phyloP scores from a whole-genome alignment of 2,888 invertebrate genomes.

The Hypolimnas misippus region DNA sequence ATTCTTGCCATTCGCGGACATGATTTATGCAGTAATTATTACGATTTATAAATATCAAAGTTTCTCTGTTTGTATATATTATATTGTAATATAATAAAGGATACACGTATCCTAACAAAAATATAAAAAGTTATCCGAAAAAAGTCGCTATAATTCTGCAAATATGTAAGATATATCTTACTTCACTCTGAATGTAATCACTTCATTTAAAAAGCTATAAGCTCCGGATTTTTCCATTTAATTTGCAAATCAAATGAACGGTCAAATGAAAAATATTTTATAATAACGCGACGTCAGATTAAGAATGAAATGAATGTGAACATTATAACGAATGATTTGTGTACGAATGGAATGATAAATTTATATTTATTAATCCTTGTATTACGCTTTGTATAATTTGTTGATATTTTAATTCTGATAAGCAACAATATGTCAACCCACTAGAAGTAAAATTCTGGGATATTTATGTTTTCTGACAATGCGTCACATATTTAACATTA shows the following conservation, averaged over 20 bases:
- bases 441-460: too few relatives aligned
- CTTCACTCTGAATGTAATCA: not conserved
- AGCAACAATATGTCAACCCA: too few relatives aligned
- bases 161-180: not conserved
- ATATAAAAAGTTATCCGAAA: too few relatives aligned
- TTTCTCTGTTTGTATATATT: too few relatives aligned
- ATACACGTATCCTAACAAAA: too few relatives aligned
- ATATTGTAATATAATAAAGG: too few relatives aligned
- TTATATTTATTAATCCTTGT: not conserved
- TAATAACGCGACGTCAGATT: constrained; percentile 25
- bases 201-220: not conserved
- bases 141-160: not conserved
- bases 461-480: too few relatives aligned
- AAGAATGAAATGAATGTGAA: constrained; percentile 9
- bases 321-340: constrained; percentile 18
- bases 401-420: too few relatives aligned
- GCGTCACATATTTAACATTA: too few relatives aligned
- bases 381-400: not conserved
- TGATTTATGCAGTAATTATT: too few relatives aligned
- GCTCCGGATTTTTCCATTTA: not conserved
- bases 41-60: too few relatives aligned
- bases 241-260: constrained; percentile 14
- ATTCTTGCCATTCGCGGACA: too few relatives aligned
- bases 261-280: constrained; percentile 23
- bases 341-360: constrained; percentile 4